Percentiles rank a stretch among this genome's conserved stretches.
Evolutionary conservation across 2,113 vertebrate species (phyloP).

Genomic region (Danionella cerebrum): DNA sequence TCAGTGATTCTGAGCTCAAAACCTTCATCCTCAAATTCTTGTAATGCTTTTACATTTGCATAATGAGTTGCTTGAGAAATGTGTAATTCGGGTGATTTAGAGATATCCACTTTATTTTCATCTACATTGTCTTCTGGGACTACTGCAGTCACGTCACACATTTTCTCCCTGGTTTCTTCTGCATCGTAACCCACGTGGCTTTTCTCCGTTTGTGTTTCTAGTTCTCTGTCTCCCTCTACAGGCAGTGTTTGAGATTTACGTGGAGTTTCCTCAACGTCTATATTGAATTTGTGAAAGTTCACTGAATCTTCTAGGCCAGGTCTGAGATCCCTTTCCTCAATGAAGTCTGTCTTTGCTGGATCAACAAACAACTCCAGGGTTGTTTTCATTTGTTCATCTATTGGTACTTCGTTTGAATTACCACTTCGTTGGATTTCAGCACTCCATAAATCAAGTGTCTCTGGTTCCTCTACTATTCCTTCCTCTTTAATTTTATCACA

Average conservation of each 20-base stretch:
- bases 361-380: not conserved
- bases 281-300: too few species aligned
- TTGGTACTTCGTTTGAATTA: not conserved
- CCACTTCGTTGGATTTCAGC: not conserved
- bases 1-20: not conserved
- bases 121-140: not conserved
- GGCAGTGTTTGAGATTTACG: not conserved
- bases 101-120: not conserved
- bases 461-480: not conserved
- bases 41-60: not conserved
- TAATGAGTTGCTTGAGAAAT: not conserved
- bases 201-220: not conserved
- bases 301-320: not conserved
- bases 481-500: not conserved
- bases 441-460: not conserved
- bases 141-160: not conserved
- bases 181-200: not conserved
- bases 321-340: not conserved
- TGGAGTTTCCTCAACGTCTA: not conserved
- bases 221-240: not conserved
- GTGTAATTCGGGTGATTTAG: not conserved
- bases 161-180: not conserved
- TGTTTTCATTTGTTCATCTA: not conserved
- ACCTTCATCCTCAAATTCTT: not conserved
- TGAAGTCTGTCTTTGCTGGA: not conserved